Percentiles rank a stretch among this genome's conserved stretches.
phyloP scores from a whole-genome alignment of 1,140 invertebrate species.

The Cydia amplana region DNA sequence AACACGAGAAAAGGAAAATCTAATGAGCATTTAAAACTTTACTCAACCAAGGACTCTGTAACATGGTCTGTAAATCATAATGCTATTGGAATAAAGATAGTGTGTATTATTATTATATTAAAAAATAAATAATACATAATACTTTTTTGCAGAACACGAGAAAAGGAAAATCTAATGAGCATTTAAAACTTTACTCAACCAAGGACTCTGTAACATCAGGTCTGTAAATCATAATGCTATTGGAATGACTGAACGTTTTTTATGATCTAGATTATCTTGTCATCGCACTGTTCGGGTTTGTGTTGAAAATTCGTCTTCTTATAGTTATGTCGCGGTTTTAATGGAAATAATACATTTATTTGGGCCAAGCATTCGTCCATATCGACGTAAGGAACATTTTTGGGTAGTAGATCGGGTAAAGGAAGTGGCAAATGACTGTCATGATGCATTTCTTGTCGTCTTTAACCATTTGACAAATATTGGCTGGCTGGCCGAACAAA shows the following conservation, averaged over 20 bases:
- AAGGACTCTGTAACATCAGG: not conserved
- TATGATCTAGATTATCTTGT: slow-evolving; percentile 14
- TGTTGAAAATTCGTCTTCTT: not conserved
- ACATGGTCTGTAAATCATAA: not conserved
- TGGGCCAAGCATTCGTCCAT: not conserved
- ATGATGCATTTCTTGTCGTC: slow-evolving; percentile 13
- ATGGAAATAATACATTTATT: not conserved
- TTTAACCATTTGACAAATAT: not conserved
- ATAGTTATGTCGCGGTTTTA: not conserved
- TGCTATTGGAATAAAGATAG: not conserved
- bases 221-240: slow-evolving; percentile 2
- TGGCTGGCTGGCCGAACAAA: not conserved
- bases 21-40: too few species aligned
- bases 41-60: not conserved
- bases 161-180: too few species aligned
- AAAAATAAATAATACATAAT: too few species aligned
- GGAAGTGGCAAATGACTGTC: slow-evolving; percentile 1
- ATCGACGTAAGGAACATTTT: not conserved
- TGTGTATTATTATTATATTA: too few species aligned
- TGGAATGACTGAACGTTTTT: slow-evolving; percentile 11
- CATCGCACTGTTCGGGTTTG: not conserved
- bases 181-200: too few species aligned
- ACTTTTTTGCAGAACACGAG: not conserved
- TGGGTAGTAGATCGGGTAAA: not conserved
- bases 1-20: not conserved